Evolutionary conservation across 2,797 vertebrate genomes (phyloP).

Genomic region (Trematomus bernacchii): DNA sequence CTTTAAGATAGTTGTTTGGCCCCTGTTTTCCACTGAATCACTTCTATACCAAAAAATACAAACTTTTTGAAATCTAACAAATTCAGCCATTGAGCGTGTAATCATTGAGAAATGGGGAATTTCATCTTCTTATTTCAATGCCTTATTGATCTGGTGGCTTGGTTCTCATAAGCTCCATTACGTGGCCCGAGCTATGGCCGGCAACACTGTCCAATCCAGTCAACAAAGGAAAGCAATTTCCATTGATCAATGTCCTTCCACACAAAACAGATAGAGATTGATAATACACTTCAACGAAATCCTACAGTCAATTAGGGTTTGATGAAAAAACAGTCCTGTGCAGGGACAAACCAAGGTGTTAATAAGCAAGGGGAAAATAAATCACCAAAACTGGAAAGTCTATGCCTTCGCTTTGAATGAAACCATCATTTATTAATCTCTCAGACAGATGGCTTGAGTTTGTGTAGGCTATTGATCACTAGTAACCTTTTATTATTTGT

Average conservation of each 20-base stretch:
- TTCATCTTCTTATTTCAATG: conserved; percentile 85
- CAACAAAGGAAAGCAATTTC: conserved; percentile 86
- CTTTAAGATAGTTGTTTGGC: conserved; percentile 81
- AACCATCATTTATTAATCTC: conserved; percentile 83
- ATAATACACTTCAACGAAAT: conserved; percentile 86
- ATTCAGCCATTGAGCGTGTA: conserved; percentile 70
- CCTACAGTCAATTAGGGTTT: conserved; percentile 83
- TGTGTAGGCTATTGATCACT: conserved; percentile 78
- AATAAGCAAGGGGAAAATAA: conserved; percentile 74
- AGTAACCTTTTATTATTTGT: conserved; percentile 82
- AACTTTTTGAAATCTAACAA: conserved; percentile 74
- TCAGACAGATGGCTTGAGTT: conserved; percentile 72
- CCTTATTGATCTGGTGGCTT: conserved; percentile 82
- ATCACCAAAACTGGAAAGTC: conserved; percentile 68
- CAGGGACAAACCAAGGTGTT: conserved; percentile 74
- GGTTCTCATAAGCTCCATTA: conserved; percentile 82
- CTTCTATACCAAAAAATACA: conserved; percentile 70
- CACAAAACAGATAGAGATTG: conserved; percentile 86
- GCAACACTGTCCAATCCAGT: conserved; percentile 81
- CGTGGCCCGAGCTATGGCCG: conserved; percentile 69
- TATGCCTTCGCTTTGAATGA: conserved; percentile 67
- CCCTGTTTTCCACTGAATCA: conserved; percentile 69
- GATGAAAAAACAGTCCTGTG: conserved; percentile 77
- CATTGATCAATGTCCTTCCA: conserved; percentile 86
- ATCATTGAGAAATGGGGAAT: conserved; percentile 75